Evolutionary conservation across 37 sponge, comb jelly and placozoan genomes (phyloP), one percentile per base, ranked within the genome.

Genomic region (Halisarca cf. caerulea): DNA sequence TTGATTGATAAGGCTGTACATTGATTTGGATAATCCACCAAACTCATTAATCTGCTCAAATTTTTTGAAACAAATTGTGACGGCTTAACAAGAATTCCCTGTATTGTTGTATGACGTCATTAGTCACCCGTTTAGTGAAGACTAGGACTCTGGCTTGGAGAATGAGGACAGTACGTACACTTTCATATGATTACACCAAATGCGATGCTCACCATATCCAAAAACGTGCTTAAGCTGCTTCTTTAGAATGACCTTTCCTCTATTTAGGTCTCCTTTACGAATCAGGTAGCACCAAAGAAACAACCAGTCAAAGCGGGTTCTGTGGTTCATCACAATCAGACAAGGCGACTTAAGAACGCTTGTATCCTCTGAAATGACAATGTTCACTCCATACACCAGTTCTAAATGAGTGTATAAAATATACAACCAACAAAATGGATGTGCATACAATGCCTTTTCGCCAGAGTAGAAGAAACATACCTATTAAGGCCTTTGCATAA

Each of bases 261-360:
- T 54, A 7, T 21, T 39, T 18, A 86, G 85, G 39, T 57, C 44
- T 24, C 93, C 90, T 55, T 83, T 79, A 28, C 93, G 71, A 8
- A 92, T 34, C 38, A 96, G 34, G 61, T 83, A 86, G 61, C 88
- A 75, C 94, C 94, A 97, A 6, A 93, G 40, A 44, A 95, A 91
- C 88, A 95, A 54, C 98, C 98, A 97, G 72, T 97, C 98, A 64
- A 95, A 88, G 24, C 96, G 66, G 37, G 98, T 97, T 23, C 96
- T 89, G 60, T 97, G 98, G 70, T 97, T 97, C 75, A 92, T 32
- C 17, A 97, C 89, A 18, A 97, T 91, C 42, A 97, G 23, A 83
- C 88, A 93, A 3, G 91, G 91, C 47, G 89, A 91, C 35, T 84
- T 28, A 17, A 86, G 53, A 6, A 21, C 44, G 53, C 83, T 58